A percentile compares a stretch with the other conserved stretches of the same genome.
phyloP scores from a whole-genome alignment of 92 coral and sea anemone genomes.

The Zoanthus gigantus region DNA sequence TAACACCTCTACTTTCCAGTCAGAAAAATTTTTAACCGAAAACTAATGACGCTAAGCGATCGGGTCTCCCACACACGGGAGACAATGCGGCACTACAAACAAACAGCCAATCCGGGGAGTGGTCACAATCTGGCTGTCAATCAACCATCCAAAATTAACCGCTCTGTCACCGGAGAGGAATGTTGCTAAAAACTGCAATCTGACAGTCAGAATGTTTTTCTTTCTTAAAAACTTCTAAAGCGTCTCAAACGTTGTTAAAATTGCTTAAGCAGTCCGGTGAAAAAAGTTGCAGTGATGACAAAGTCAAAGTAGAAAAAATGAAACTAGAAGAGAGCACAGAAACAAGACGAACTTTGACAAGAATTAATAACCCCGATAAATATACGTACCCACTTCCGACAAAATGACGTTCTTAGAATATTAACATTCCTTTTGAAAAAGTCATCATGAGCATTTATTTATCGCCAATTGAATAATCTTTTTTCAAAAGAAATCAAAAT shows the following conservation, averaged over 20 bases:
- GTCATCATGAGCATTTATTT: conserved; percentile 6
- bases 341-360: not conserved
- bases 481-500: not conserved
- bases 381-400: not conserved
- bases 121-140: conserved; percentile 71
- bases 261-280: not conserved
- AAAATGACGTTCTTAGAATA: not conserved
- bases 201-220: conserved; percentile 2
- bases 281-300: not conserved
- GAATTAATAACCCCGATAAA: not conserved
- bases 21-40: conserved; percentile 28
- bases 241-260: not conserved
- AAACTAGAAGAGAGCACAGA: not conserved
- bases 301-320: not conserved
- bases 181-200: conserved; percentile 18
- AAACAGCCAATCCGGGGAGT: conserved; percentile 76
- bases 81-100: conserved; percentile 46
- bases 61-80: conserved; percentile 49
- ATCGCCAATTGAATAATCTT: not conserved
- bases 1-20: conserved; percentile 19
- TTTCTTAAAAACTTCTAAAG: not conserved
- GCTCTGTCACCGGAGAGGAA: conserved; percentile 76
- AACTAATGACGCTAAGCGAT: conserved; percentile 45
- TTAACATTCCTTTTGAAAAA: conserved; percentile 22
- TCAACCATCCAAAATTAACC: conserved; percentile 71